Conservation (phyloP, 1,140 invertebrate species). For the Hetaerina americana region DNA sequence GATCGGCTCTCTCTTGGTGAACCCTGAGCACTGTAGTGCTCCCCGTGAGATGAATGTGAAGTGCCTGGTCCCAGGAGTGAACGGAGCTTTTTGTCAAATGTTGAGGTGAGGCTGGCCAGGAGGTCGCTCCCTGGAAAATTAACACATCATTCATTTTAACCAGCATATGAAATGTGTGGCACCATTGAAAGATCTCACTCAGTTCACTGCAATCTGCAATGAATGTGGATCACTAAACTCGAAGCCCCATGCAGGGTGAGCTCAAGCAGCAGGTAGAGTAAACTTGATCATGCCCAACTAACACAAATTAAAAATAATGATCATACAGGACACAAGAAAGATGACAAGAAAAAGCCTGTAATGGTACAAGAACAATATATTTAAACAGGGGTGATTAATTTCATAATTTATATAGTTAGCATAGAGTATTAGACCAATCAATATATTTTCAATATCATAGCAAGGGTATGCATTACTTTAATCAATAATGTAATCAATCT, state of each 20-base stretch:
- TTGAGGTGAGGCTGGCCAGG: constrained; percentile 52
- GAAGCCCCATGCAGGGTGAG: background rate
- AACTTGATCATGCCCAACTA: background rate
- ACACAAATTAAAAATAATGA: background rate
- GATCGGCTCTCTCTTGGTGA: background rate
- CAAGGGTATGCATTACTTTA: no score
- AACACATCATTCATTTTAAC: no score
- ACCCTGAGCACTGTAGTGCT: background rate
- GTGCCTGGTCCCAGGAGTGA: constrained; percentile 36
- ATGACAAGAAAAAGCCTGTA: no score
- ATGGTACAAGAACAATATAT: no score
- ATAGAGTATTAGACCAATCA: no score
- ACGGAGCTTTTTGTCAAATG: constrained; percentile 59
- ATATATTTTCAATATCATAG: no score
- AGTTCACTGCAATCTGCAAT: background rate
- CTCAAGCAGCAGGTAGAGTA: background rate
- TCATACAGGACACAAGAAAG: no score
- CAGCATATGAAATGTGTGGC: background rate
- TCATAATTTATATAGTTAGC: no score
- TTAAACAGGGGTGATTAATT: no score
- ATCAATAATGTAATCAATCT: no score
- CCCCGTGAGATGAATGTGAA: background rate
- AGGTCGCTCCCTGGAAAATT: constrained; percentile 46
- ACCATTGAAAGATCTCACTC: background rate
- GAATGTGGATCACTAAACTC: background rate